Conservation (phyloP, 2,888 invertebrate species). For the Leptogaster cylindrica region DNA sequence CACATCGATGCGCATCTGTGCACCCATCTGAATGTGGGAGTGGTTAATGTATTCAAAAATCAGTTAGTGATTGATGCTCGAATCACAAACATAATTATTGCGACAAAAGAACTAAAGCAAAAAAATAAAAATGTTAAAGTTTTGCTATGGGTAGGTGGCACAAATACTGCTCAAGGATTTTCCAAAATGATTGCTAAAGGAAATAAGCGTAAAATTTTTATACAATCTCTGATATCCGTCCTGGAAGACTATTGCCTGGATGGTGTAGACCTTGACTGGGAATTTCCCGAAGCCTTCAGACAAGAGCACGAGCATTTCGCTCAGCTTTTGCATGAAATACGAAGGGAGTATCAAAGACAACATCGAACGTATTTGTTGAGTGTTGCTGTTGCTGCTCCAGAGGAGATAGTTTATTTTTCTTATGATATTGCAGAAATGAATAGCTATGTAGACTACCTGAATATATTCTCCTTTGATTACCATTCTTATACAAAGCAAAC, state of each 20-base stretch:
- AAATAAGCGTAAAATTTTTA: constrained; percentile 70
- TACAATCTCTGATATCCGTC: constrained; percentile 63
- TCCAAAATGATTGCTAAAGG: constrained; percentile 75
- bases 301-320: constrained; percentile 76
- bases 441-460: constrained; percentile 82
- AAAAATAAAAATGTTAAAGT: constrained; percentile 73
- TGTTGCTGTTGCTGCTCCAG: constrained; percentile 81
- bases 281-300: constrained; percentile 75
- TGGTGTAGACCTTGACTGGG: constrained; percentile 77
- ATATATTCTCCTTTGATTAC: constrained; percentile 92
- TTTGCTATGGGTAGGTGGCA: constrained; percentile 75
- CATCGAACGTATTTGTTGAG: constrained; percentile 70
- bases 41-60: constrained; percentile 70
- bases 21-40: constrained; percentile 83
- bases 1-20: constrained; percentile 76
- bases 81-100: constrained; percentile 56
- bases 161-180: constrained; percentile 67
- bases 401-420: constrained; percentile 74
- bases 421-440: constrained; percentile 82
- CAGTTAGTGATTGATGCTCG: constrained; percentile 65
- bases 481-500: constrained; percentile 78
- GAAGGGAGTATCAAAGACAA: constrained; percentile 69
- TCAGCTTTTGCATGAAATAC: constrained; percentile 75
- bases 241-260: constrained; percentile 57
- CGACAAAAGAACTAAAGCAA: constrained; percentile 63